phyloP scores from a whole-genome alignment of 2,113 vertebrate genomes.

The Ancistrus triradiatus region DNA sequence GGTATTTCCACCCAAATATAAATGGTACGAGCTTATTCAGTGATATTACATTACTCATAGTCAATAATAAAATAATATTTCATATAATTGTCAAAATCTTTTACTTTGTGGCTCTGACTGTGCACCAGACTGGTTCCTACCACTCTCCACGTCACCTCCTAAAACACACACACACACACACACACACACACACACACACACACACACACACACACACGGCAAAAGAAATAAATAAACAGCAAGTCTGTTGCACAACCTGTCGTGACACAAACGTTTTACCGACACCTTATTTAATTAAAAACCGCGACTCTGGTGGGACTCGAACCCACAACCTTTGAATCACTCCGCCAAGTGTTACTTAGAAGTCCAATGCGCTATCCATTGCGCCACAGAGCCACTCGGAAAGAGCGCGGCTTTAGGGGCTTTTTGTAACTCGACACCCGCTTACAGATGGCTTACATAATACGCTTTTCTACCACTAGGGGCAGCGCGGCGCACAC shows the following conservation, averaged over 20 bases:
- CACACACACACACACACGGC: slow-evolving; percentile 1
- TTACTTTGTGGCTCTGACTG: slow-evolving; percentile 60
- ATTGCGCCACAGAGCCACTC: slow-evolving; percentile 48
- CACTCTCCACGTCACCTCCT: slow-evolving; percentile 65
- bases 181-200: neutral
- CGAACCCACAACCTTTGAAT: slow-evolving; percentile 52
- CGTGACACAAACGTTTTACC: neutral
- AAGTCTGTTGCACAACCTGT: neutral
- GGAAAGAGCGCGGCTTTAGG: neutral
- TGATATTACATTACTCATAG: too few relatives aligned
- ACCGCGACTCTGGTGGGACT: slow-evolving; percentile 46
- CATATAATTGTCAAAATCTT: neutral
- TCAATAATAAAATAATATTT: too few relatives aligned
- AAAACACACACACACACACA: slow-evolving; percentile 11
- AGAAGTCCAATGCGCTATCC: slow-evolving; percentile 50
- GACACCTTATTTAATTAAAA: slow-evolving; percentile 14
- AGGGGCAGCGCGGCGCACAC: neutral
- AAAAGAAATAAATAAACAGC: neutral
- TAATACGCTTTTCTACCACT: neutral
- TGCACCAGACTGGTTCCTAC: slow-evolving; percentile 40
- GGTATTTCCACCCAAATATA: too few relatives aligned
- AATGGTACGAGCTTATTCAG: too few relatives aligned
- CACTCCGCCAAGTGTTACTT: slow-evolving; percentile 26
- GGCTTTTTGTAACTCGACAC: slow-evolving; percentile 20
- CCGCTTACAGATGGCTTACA: neutral